Conservation (phyloP, 2,113 vertebrate genomes). For the Alligator mississippiensis region DNA sequence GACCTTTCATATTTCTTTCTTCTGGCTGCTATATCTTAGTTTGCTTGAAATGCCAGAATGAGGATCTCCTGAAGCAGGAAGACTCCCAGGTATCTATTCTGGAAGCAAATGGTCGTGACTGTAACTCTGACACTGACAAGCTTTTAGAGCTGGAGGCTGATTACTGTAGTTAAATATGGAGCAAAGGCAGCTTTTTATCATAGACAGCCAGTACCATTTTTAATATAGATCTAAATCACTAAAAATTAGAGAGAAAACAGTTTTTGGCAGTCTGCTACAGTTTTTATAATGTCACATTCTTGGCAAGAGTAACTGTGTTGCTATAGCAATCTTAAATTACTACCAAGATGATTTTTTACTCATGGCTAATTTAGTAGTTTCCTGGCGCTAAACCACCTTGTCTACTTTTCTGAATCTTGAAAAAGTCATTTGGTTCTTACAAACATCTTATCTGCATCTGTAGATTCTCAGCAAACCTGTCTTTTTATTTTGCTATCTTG, state of each 20-base stretch:
- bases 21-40: background rate
- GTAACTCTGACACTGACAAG: background rate
- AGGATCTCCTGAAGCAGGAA: background rate
- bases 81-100: background rate
- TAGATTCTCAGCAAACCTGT: background rate
- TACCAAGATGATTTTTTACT: slow-evolving; percentile 28
- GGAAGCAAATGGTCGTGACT: background rate
- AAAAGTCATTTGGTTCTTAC: background rate
- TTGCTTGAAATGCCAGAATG: background rate
- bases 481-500: background rate
- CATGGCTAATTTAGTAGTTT: slow-evolving; percentile 20
- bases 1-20: background rate
- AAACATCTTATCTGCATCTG: background rate
- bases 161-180: background rate
- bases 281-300: slow-evolving; percentile 15
- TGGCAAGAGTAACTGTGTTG: slow-evolving; percentile 46
- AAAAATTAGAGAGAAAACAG: background rate
- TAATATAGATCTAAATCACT: background rate
- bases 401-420: background rate
- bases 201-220: background rate
- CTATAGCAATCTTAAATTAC: slow-evolving; percentile 60
- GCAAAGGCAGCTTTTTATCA: background rate
- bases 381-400: background rate
- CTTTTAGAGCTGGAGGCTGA: background rate
- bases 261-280: background rate